phyloP scores from a whole-genome alignment of 2,888 invertebrate genomes.

The Agriopis aurantiaria region DNA sequence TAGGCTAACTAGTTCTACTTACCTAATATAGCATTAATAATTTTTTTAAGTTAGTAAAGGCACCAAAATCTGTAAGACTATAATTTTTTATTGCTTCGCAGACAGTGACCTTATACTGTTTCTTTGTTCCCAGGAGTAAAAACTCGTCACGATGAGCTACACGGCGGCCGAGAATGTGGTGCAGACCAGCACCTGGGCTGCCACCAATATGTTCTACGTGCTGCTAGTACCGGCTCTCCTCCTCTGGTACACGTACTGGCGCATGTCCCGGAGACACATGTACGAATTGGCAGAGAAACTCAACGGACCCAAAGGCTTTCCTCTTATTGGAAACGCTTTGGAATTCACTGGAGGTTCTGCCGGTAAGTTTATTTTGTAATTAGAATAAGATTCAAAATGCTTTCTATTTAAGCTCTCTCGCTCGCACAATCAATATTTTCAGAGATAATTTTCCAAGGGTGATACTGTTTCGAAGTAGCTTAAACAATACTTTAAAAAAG shows the following conservation, averaged over 20 bases:
- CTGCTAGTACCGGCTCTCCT: constrained; percentile 90
- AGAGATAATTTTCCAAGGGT: too few species aligned
- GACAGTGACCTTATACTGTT: neutral
- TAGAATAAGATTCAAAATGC: neutral
- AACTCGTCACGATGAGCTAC: constrained; percentile 68
- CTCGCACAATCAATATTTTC: too few species aligned
- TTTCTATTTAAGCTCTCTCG: too few species aligned
- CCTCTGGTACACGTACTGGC: constrained; percentile 92
- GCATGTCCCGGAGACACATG: constrained; percentile 90
- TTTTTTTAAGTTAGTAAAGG: too few species aligned
- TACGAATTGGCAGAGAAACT: constrained; percentile 90
- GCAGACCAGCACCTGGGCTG: constrained; percentile 82
- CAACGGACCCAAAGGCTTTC: constrained; percentile 90
- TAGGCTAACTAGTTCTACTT: too few species aligned
- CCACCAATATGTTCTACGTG: constrained; percentile 90
- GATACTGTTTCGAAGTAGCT: too few species aligned
- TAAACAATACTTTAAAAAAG: too few species aligned
- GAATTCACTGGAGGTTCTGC: constrained; percentile 91
- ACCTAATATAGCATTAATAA: too few species aligned
- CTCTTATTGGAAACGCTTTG: constrained; percentile 91
- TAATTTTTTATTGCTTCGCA: too few species aligned
- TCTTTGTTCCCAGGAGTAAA: constrained; percentile 24
- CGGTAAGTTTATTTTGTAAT: constrained; percentile 78
- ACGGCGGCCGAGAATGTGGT: constrained; percentile 76
- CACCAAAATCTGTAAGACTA: too few species aligned